phyloP scores from a whole-genome alignment of 2,797 vertebrate genomes.

The Takifugu rubripes region DNA sequence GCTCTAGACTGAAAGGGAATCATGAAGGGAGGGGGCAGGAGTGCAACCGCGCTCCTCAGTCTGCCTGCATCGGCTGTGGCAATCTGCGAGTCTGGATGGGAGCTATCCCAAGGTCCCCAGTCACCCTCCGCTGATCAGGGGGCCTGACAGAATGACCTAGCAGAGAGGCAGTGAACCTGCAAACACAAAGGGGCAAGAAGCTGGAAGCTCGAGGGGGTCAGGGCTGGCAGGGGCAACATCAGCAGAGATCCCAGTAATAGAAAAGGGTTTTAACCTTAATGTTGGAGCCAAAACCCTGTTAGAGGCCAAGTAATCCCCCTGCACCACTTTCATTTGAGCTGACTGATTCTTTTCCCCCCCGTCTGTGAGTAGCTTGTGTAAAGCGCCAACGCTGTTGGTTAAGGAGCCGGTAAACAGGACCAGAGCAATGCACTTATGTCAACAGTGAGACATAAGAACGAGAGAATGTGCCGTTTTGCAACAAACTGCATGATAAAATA shows the following conservation, averaged over 20 bases:
- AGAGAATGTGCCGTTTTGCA: too few species aligned
- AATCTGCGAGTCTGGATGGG: constrained; percentile 61
- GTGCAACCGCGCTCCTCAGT: constrained; percentile 12
- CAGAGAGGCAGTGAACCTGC: constrained; percentile 78
- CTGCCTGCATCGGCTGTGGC: constrained; percentile 36
- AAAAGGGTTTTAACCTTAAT: constrained; percentile 85
- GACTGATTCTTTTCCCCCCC: constrained; percentile 27
- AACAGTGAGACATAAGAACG: too few species aligned
- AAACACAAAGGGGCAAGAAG: constrained; percentile 74
- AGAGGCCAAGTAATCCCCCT: constrained; percentile 79
- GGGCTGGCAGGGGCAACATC: constrained; percentile 65
- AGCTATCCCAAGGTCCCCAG: constrained; percentile 61
- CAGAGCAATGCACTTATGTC: background rate
- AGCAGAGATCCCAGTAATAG: constrained; percentile 78
- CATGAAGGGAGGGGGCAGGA: constrained; percentile 8
- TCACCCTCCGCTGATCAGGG: constrained; percentile 78
- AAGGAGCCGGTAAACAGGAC: constrained; percentile 26
- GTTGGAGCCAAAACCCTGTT: constrained; percentile 81
- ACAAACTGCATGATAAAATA: too few species aligned
- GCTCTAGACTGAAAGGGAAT: constrained; percentile 51
- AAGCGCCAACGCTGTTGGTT: constrained; percentile 26
- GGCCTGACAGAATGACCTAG: constrained; percentile 76
- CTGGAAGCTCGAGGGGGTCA: constrained; percentile 62
- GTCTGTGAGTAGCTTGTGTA: constrained; percentile 32
- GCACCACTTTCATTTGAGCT: constrained; percentile 73